Base-by-base conservation (phyloP, 2,113 vertebrate genomes). In the Todiramphus chloris region DNA sequence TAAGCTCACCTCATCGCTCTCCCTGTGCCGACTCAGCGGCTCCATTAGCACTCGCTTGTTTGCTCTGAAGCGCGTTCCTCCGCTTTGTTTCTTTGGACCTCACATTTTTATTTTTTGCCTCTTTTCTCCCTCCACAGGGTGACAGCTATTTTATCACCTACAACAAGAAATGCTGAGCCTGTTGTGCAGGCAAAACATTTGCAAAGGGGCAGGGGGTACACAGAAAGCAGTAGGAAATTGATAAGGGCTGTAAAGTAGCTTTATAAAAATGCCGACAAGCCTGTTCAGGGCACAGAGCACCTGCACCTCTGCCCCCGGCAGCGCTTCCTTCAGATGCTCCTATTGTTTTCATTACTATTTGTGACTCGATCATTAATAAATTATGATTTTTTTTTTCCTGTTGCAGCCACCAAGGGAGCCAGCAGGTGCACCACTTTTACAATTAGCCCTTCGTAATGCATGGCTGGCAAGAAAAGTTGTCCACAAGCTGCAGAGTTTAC, bases 291-390 rank as follows among this genome's bases (percentile, higher is more conserved):
- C 92, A 97, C 93, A 87, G 86, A 97, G 95, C 97, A 97, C 97
- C 97, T 98, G 97, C 96, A 95, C 97, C 85, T 92, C 93, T 89
- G 85, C 94, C 91, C 92, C 95, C 33, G 13, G 97, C 97, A 97
- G 95, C 7, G 60, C 95, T 96, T 95, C 97, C 95, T 96, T 96
- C 96, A 96, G 96, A 96, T 97, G 97, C 96, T 96, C 95, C 96
- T 83, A 94, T 95, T 98, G 97, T 98, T 98, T 97, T 97, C 96
- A 97, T 98, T 97, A 95, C 96, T 97, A 97, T 97, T 97, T 98
- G 96, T 97, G 98, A 97, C 97, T 98, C 58, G 35, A 97, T 97
- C 98, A 98, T 98, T 98, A 98, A 98, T 98, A 98, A 98, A 97
- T 96, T 96, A 94, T 94, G 77, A 15, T 50, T 64, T 88, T 87